Evolutionary conservation across 2,113 vertebrate genomes (phyloP).

Genomic region (Capra hircus): DNA sequence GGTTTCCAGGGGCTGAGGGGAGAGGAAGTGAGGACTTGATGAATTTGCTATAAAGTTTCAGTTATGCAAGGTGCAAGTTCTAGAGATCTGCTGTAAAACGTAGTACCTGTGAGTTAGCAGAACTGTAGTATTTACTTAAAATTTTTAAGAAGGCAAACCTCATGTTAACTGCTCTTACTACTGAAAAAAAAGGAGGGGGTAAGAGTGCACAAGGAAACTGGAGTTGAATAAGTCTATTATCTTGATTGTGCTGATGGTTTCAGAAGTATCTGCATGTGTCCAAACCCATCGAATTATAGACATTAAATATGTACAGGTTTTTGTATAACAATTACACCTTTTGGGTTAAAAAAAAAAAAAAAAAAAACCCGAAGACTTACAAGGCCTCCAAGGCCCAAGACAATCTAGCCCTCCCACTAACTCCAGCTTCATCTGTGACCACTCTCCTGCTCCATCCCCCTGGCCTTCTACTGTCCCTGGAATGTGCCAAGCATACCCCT

Average conservation of each 20-base stretch:
- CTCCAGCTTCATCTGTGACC: neutral
- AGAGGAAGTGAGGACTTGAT: neutral
- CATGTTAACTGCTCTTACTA: neutral
- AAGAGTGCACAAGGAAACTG: neutral
- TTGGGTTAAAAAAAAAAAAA: neutral
- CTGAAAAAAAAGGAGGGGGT: neutral
- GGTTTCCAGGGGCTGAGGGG: neutral
- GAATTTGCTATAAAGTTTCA: neutral
- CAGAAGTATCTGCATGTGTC: neutral
- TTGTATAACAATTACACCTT: neutral
- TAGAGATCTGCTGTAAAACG: neutral
- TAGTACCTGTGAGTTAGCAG: neutral
- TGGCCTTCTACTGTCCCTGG: neutral
- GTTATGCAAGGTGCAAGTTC: neutral
- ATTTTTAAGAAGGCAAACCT: neutral
- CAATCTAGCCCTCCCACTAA: neutral
- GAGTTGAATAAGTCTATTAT: neutral
- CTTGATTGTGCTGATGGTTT: neutral
- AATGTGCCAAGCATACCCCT: neutral
- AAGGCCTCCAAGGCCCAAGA: neutral
- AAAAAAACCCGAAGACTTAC: neutral
- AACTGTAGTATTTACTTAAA: neutral
- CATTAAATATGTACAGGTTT: neutral
- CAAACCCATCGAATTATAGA: neutral
- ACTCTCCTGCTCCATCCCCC: neutral